These are phyloP conservation scores for Eumaeus atala DNA, from an alignment of 1,140 invertebrate species.

Conservation along the genomic window DNA sequence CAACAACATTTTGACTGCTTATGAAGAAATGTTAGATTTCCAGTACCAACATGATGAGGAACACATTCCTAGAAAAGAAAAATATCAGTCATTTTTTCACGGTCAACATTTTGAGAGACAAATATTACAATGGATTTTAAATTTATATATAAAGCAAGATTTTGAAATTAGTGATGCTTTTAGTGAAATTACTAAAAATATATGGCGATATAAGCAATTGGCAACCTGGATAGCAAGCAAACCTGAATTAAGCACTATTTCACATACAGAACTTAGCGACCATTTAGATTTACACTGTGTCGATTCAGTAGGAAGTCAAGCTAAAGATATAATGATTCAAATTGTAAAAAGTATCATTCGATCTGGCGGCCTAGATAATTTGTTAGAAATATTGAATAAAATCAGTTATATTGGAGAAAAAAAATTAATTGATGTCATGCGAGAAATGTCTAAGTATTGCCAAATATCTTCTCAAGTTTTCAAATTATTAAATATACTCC, in stretches of 20 bases:
- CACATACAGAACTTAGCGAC: slow-evolving; percentile 6
- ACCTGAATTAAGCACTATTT: neutral
- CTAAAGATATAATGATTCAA: neutral
- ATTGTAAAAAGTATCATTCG: slow-evolving; percentile 3
- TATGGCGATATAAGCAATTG: neutral
- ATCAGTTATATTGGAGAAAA: slow-evolving; percentile 9
- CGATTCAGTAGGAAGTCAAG: neutral
- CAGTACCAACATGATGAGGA: neutral
- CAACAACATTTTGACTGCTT: slow-evolving; percentile 11
- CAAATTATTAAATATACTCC: neutral
- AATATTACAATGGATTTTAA: slow-evolving; percentile 4
- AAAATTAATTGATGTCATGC: neutral
- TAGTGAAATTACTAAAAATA: slow-evolving; percentile 6
- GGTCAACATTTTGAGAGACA: neutral
- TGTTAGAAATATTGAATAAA: neutral
- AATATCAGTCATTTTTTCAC: slow-evolving; percentile 4
- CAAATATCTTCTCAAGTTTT: slow-evolving; percentile 7
- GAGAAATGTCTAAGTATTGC: slow-evolving; percentile 5
- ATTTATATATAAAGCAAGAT: slow-evolving; percentile 9
- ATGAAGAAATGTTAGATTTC: slow-evolving; percentile 13
- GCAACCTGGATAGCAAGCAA: neutral
- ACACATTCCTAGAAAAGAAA: neutral
- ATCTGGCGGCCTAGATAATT: neutral
- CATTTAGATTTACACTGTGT: neutral
- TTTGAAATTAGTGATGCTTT: slow-evolving; percentile 9